Evolutionary conservation across 2,888 invertebrate genomes (phyloP).

Genomic region (Euphydryas editha): DNA sequence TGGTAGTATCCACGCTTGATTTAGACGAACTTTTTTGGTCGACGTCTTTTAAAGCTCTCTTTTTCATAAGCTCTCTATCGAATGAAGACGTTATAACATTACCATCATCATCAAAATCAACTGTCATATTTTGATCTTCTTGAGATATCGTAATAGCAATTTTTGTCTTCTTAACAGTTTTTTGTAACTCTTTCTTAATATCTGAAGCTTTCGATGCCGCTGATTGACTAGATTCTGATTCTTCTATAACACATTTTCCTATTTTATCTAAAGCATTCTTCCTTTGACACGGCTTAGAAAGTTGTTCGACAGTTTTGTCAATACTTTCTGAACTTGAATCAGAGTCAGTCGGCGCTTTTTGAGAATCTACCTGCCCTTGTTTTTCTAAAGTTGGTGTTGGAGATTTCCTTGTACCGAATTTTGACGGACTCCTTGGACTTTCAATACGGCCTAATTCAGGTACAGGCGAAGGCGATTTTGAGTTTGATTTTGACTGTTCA

Average conservation of each 20-base stretch:
- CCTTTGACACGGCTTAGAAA: conserved; percentile 74
- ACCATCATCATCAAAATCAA: conserved; percentile 79
- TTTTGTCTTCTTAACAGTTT: conserved; percentile 78
- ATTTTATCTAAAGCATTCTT: conserved; percentile 74
- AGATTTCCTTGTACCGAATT: conserved; percentile 69
- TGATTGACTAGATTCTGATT: conserved; percentile 85
- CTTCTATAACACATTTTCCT: conserved; percentile 77
- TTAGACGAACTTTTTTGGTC: conserved; percentile 83
- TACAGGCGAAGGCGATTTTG: conserved; percentile 71
- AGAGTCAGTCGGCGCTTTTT: conserved; percentile 83
- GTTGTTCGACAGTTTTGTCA: conserved; percentile 77
- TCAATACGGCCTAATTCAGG: conserved; percentile 73
- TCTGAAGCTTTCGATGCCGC: conserved; percentile 80
- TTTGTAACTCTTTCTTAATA: conserved; percentile 75
- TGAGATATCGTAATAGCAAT: conserved; percentile 82
- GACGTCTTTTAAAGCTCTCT: conserved; percentile 71
- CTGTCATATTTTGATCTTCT: conserved; percentile 81
- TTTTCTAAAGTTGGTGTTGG: conserved; percentile 86
- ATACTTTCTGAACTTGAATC: conserved; percentile 84
- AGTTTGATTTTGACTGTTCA: conserved; percentile 77
- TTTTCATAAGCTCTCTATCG: conserved; percentile 73
- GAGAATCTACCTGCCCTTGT: conserved; percentile 83
- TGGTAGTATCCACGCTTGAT: conserved; percentile 83
- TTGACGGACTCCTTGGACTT: conserved; percentile 74
- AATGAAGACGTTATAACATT: conserved; percentile 77